Evolutionary conservation across 2,113 vertebrate genomes (phyloP), one percentile per base, ranked within the genome.

Genomic region (Passer domesticus): DNA sequence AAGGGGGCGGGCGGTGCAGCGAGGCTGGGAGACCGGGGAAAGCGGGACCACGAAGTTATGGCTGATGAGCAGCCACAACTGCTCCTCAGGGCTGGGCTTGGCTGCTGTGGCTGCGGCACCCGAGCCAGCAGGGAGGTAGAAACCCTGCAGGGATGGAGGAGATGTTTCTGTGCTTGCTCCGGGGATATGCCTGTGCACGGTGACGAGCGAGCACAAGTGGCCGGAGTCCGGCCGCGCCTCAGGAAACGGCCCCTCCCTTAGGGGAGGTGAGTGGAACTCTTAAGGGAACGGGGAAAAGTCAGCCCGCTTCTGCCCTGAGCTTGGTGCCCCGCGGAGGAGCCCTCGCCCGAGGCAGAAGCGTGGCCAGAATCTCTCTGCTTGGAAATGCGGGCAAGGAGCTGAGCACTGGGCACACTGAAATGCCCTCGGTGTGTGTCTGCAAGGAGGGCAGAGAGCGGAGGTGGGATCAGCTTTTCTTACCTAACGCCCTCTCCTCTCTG

Each of bases 321-420:
- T 52, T 41, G 62, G 27, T 66, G 63, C 28, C 27, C 11, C 27
- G 33, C 63, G 9, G 16, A 68, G 31, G 28, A 73, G 35, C 33
- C 19, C 55, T 39, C 3, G 2, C 56, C 33, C 2, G 3, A 35
- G 24, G 58, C 0, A 31, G 22, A 31, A 63, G 31, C 7, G 1
- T 6, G 37, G 33, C 33, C 53, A 60, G 31, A 52, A 27, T 49
- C 37, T 52, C 46, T 30, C 6, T 14, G 31, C 7, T 39, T 27
- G 16, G 5, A 39, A 72, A 35, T 39, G 17, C 0, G 0, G 24
- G n/a, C 22, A 39, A 14, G 25, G 14, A 17, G 20, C 27, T 53
- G 39, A 67, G 50, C 37, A 2, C 35, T 13, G 39, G 41, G 9
- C 56, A 19, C 23, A 4, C 14, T 13, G 64, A 58, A 31, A 30